Evolutionary conservation across 2,888 invertebrate species (phyloP), one percentile per base, ranked within the genome.

Genomic region (Eustalomyia histrio): DNA sequence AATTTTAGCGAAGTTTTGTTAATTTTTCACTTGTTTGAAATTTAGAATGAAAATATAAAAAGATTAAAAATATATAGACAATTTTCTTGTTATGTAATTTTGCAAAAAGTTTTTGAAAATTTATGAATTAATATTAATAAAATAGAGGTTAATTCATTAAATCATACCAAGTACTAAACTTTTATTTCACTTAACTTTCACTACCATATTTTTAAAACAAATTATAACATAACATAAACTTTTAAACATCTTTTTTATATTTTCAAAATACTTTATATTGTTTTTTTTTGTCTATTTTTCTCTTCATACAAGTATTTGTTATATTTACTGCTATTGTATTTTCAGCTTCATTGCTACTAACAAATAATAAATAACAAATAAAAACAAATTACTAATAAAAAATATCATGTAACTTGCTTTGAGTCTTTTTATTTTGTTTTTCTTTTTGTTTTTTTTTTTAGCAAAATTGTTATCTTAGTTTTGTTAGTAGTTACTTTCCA

Each of bases 161-260:
- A 21, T 21, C 2, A 21, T 21, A 21, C 1, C 43, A 39, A n/a
- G 43, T 47, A 47, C 43, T 47, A 6, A 7, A 47, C n/a, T 47
- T 67, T 33, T 67, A 29, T 14, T 74, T 52, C 16, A 63, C 16
- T 75, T 72, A 18, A 80, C 76, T 80, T 80, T 80, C 76, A 80
- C 80, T 72, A 67, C 57, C 67, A 61, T 39, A 63, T 33, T 33
- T 57, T 29, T 29, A 16, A 58, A 65, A 72, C 47, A 63, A 18
- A 71, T 79, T 79, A 55, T 60, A 61, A 71, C 53, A 60, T 43
- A 39, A 58, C 53, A 69, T 12, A 67, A 16, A 67, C 67, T 43
- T 69, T 33, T 53, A 24, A 10, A 35, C 3, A 53, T 74, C 1
- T 39, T 39, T 57, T 33, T 43, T 35, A 12, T 17, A 47, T 39